phyloP scores from a whole-genome alignment of 1,140 invertebrate species.

The Dendrolimus kikuchii region DNA sequence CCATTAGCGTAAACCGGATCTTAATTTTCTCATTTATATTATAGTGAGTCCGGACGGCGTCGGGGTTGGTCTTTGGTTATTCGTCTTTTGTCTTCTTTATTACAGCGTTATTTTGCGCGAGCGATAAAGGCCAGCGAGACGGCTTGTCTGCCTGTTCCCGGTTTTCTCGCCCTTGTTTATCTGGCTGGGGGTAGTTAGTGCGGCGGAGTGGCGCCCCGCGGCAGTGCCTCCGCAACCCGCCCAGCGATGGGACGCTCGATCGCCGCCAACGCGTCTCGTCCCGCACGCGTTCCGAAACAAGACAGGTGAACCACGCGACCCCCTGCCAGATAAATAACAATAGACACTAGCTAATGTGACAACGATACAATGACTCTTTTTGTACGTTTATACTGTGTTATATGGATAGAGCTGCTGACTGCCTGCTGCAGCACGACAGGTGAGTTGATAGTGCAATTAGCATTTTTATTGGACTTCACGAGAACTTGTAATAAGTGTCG shows the following conservation, averaged over 20 bases:
- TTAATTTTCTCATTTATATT: slow-evolving; percentile 18
- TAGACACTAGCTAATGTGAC: slow-evolving; percentile 29
- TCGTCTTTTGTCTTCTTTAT: slow-evolving; percentile 65
- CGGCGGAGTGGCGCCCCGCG: slow-evolving; percentile 53
- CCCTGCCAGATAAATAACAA: slow-evolving; percentile 15
- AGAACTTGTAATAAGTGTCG: slow-evolving; percentile 40
- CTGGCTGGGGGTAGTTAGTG: slow-evolving; percentile 53
- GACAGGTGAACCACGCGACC: slow-evolving; percentile 46
- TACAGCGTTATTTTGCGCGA: slow-evolving; percentile 45
- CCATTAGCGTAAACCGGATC: not conserved
- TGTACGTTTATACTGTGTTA: slow-evolving; percentile 65
- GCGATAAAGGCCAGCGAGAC: slow-evolving; percentile 62
- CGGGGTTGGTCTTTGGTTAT: slow-evolving; percentile 39
- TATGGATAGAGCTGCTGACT: slow-evolving; percentile 55
- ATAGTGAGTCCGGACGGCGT: slow-evolving; percentile 12
- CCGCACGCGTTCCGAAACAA: slow-evolving; percentile 29
- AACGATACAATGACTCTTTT: slow-evolving; percentile 62
- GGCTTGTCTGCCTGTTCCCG: slow-evolving; percentile 65
- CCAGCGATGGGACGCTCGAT: slow-evolving; percentile 57
- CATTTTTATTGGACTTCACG: slow-evolving; percentile 52
- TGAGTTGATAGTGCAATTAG: slow-evolving; percentile 53
- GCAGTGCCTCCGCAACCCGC: slow-evolving; percentile 52
- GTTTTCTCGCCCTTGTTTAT: slow-evolving; percentile 67
- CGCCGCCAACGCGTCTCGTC: slow-evolving; percentile 18
- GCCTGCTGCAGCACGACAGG: slow-evolving; percentile 58